Conservation (phyloP, 2,113 vertebrate species). For the Rhizomys pruinosus region DNA sequence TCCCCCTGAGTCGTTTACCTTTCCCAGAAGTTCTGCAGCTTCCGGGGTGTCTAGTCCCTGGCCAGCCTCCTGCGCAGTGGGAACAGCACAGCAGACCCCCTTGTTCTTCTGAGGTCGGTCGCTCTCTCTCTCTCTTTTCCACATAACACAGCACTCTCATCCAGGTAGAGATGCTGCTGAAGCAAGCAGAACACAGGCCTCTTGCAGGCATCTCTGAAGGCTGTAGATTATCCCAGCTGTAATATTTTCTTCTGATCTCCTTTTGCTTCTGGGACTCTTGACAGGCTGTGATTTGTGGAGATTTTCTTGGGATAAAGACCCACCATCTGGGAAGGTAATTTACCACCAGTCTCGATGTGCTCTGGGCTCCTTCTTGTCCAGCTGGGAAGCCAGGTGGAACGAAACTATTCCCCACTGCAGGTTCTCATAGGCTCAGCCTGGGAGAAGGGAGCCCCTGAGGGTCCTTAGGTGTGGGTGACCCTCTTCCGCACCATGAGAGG, state of each 20-base stretch:
- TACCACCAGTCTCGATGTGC: slow-evolving; percentile 33
- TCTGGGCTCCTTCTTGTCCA: slow-evolving; percentile 11
- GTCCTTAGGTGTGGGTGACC: neutral
- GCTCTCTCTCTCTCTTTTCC: slow-evolving; percentile 5
- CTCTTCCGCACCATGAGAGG: neutral
- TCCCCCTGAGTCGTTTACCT: slow-evolving; percentile 66
- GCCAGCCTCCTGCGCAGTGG: neutral
- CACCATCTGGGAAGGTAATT: slow-evolving; percentile 61
- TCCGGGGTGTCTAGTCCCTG: neutral
- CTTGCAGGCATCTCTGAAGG: slow-evolving; percentile 11
- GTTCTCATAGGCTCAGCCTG: neutral
- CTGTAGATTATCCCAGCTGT: slow-evolving; percentile 68
- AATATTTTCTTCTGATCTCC: slow-evolving; percentile 65
- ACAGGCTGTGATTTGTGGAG: slow-evolving; percentile 50
- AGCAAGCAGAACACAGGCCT: slow-evolving; percentile 5
- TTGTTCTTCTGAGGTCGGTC: neutral
- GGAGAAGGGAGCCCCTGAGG: no score
- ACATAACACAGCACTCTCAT: neutral
- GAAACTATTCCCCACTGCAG: neutral
- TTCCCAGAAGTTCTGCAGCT: slow-evolving; percentile 54
- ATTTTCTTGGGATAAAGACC: slow-evolving; percentile 65
- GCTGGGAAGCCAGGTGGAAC: slow-evolving; percentile 47
- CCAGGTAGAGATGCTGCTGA: neutral
- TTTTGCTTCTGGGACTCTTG: slow-evolving; percentile 59
- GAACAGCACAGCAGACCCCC: slow-evolving; percentile 51